These are phyloP conservation scores for Pungitius pungitius DNA, from an alignment of 2,113 vertebrate species.

Conservation along the genomic window DNA sequence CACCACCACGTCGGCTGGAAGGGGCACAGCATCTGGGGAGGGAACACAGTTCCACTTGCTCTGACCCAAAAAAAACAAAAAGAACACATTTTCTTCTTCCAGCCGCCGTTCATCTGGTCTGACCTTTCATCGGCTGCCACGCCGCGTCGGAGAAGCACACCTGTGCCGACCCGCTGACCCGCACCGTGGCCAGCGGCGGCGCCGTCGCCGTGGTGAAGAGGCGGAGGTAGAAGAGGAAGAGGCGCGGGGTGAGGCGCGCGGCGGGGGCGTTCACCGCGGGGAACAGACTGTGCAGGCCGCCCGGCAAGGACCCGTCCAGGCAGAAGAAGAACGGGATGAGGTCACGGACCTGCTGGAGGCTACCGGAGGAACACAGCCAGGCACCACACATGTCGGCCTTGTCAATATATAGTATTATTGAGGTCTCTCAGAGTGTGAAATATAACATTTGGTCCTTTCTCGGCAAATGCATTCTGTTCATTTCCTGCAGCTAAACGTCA, in stretches of 20 bases:
- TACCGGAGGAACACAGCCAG: background rate
- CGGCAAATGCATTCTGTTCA: too few relatives aligned
- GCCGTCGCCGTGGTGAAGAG: conserved; percentile 68
- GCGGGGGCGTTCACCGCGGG: conserved; percentile 2
- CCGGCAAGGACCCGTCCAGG: conserved; percentile 59
- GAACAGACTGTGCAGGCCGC: conserved; percentile 50
- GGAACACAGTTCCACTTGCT: background rate
- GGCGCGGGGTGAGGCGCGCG: conserved; percentile 51
- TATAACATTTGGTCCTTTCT: too few relatives aligned
- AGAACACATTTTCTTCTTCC: too few relatives aligned
- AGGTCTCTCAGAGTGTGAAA: too few relatives aligned
- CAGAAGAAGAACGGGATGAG: conserved; percentile 70
- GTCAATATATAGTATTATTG: background rate
- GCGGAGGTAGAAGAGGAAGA: conserved; percentile 71
- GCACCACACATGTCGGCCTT: background rate
- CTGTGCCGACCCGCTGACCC: background rate
- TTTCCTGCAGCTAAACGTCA: too few relatives aligned
- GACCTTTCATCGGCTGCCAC: conserved; percentile 73
- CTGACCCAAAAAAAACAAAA: too few relatives aligned
- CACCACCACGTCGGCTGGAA: conserved; percentile 63
- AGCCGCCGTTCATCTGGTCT: too few relatives aligned
- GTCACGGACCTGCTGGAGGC: conserved; percentile 57
- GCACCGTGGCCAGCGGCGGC: conserved; percentile 29
- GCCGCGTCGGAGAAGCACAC: conserved; percentile 21
- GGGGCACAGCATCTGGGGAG: conserved; percentile 46